Percentiles rank a stretch among this genome's conserved stretches.
Conservation (phyloP, 1,140 invertebrate species). For the Anagrus nilaparvatae region DNA sequence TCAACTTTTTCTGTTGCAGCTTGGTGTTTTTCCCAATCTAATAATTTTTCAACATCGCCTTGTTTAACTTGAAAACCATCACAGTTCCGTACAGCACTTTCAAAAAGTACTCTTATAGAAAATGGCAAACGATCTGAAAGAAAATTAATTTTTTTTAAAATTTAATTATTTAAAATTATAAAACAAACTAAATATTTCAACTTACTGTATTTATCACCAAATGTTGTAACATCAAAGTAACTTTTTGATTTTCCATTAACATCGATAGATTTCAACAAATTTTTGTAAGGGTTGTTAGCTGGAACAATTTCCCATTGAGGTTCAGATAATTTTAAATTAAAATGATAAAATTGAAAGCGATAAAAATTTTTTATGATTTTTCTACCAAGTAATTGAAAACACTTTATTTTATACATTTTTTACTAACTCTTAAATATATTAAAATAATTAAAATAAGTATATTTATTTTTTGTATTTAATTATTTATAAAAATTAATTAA, state of each 20-base stretch:
- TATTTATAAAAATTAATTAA: no score
- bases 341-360: no score
- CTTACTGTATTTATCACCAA: conserved; percentile 71
- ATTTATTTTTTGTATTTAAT: no score
- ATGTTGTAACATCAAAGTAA: conserved; percentile 62
- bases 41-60: conserved; percentile 80
- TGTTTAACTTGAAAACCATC: conserved; percentile 86
- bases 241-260: conserved; percentile 56
- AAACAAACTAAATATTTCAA: conserved; percentile 5
- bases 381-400: no score
- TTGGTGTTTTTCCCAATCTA: conserved; percentile 83
- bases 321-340: no score
- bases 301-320: no score
- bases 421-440: no score
- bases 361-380: no score
- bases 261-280: conserved; percentile 55
- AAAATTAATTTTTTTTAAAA: conserved; percentile 10
- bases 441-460: no score
- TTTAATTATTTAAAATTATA: conserved; percentile 7
- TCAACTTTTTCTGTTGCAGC: conserved; percentile 64
- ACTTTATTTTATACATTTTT: no score
- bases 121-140: conserved; percentile 73
- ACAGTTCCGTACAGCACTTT: conserved; percentile 92
- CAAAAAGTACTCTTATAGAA: conserved; percentile 86
- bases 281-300: conserved; percentile 61